These are phyloP conservation scores for Parazoanthus atlanticus DNA, from an alignment of 92 coral and sea anemone genomes.

Conservation along the genomic window DNA sequence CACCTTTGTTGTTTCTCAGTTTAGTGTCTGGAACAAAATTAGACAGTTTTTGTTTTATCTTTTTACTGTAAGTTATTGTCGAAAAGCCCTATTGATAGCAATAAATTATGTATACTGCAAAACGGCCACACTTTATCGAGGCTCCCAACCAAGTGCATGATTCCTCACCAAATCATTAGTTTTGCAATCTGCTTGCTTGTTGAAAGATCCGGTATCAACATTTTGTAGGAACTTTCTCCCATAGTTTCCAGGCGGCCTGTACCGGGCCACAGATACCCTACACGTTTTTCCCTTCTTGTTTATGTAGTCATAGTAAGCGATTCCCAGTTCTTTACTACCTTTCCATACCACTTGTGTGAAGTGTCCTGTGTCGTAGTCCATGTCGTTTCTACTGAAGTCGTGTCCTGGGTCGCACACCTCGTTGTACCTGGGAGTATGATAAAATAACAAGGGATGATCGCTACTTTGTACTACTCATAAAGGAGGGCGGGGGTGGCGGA, in stretches of 20 bases:
- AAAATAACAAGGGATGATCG: not conserved
- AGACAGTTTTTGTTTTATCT: too few species aligned
- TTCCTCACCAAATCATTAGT: not conserved
- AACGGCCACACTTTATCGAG: not conserved
- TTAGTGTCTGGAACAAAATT: too few species aligned
- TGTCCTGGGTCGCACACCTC: not conserved
- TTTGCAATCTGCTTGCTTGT: constrained; percentile 4
- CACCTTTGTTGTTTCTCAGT: too few species aligned
- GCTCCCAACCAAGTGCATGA: not conserved
- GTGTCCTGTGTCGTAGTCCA: constrained; percentile 63
- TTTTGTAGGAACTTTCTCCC: constrained; percentile 50
- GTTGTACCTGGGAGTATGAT: not conserved
- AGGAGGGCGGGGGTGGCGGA: too few species aligned
- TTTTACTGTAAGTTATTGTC: too few species aligned
- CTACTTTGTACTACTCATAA: not conserved
- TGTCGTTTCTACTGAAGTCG: not conserved
- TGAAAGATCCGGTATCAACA: constrained; percentile 64
- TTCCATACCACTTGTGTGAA: constrained; percentile 86
- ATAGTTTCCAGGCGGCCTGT: constrained; percentile 69
- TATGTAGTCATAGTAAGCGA: constrained; percentile 76
- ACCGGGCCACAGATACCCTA: constrained; percentile 86
- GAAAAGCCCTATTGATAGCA: too few species aligned
- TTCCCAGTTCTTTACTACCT: constrained; percentile 68
- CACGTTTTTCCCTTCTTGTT: constrained; percentile 64
- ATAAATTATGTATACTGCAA: not conserved